These are phyloP conservation scores for Zophobas morio DNA, from an alignment of 1,140 invertebrate species.

Conservation along the genomic window DNA sequence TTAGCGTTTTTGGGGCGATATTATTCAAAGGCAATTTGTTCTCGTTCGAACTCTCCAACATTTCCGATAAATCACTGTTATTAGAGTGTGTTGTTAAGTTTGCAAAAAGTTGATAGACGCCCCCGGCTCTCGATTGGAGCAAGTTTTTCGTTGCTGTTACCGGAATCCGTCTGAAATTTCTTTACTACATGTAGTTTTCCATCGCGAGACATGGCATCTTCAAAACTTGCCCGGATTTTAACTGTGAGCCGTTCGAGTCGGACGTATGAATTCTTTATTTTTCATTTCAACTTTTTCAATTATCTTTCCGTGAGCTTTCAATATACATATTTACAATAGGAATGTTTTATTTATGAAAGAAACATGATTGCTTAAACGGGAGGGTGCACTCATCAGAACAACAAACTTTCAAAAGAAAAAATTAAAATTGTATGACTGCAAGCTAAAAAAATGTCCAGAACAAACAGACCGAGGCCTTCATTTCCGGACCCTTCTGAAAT, in stretches of 20 bases:
- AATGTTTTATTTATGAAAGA: slow-evolving; percentile 31
- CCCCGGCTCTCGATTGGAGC: not conserved
- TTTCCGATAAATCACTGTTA: slow-evolving; percentile 25
- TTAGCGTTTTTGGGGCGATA: not conserved
- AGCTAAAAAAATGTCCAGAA: slow-evolving; percentile 7
- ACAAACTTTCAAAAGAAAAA: slow-evolving; percentile 31
- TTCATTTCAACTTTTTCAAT: slow-evolving; percentile 41
- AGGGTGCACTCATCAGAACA: not conserved
- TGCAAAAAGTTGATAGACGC: slow-evolving; percentile 44
- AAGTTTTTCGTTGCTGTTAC: slow-evolving; percentile 10
- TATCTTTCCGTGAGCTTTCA: not conserved
- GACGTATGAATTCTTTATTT: slow-evolving; percentile 35
- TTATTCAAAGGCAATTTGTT: slow-evolving; percentile 32
- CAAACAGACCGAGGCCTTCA: not conserved
- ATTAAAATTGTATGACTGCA: slow-evolving; percentile 34
- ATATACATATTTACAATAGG: slow-evolving; percentile 23
- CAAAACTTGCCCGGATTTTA: slow-evolving; percentile 23
- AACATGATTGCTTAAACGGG: slow-evolving; percentile 11
- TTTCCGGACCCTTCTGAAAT: slow-evolving; percentile 4
- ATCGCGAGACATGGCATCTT: not conserved
- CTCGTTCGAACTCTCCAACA: not conserved
- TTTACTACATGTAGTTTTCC: slow-evolving; percentile 7
- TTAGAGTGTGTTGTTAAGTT: slow-evolving; percentile 11
- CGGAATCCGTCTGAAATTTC: slow-evolving; percentile 33
- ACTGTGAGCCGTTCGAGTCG: slow-evolving; percentile 4